Base-by-base conservation (phyloP, 2,888 invertebrate genomes). In the Halictus quadricinctus region DNA sequence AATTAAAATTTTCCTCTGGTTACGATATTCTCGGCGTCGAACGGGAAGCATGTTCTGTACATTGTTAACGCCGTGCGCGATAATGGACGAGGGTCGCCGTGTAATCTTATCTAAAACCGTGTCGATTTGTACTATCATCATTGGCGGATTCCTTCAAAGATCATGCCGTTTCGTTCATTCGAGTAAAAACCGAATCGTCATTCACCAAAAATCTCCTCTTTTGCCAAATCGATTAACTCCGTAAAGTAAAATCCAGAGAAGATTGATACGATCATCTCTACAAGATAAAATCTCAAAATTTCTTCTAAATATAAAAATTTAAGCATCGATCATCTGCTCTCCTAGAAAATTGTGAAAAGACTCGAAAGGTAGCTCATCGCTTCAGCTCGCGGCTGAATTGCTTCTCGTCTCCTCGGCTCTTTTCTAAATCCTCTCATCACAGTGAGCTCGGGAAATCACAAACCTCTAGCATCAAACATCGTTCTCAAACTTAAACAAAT, bases 121-220 rank as follows among this genome's bases (percentile, higher is more conserved):
- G 43, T 70, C 70, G 70, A 13, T 70, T 43, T 70, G 70, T 70
- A 70, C 70, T 70, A n/a, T 70, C 43, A 41, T 25, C n/a, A 41
- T 41, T 13, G 43, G 21, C 13, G 43, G n/a, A 25, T 5, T n/a
- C 5, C 2, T 5, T 36, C n/a, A n/a, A n/a, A 43, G n/a, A 43
- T 6, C 41, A 43, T 10, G 36, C 18, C 36, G 21, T 10, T 25
- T 25, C 21, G 60, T 25, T 60, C 6, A 25, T 25, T 10, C 58
- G 58, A n/a, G 10, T n/a, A 10, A 12, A 58, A 58, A 15, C 48
- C 48, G 48, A 48, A 48, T 48, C 12, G 12, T 46, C 46, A 2
- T 46, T 46, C 46, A 1, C 46, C 8, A 46, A 46, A 46, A 12
- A 46, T 46, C 46, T 46, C 8, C 36, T 2, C 36, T 36, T 36